phyloP scores from a whole-genome alignment of 2,797 vertebrate genomes.

The Peromyscus eremicus region DNA sequence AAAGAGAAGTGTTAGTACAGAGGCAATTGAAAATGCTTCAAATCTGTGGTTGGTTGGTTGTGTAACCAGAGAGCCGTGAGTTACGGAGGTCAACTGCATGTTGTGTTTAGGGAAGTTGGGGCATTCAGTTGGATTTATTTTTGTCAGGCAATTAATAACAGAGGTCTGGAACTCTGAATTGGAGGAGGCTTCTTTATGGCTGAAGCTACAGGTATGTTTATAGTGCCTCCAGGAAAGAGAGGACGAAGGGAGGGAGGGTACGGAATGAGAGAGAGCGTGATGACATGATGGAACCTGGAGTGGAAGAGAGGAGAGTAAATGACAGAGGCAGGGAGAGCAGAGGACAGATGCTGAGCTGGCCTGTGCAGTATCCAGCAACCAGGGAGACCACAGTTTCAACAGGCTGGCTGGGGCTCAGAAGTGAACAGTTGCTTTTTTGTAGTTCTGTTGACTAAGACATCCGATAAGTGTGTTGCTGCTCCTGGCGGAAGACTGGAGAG shows the following conservation, averaged over 20 bases:
- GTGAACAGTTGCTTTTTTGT: constrained; percentile 27
- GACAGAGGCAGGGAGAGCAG: background rate
- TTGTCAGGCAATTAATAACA: background rate
- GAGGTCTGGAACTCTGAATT: background rate
- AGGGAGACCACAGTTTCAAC: background rate
- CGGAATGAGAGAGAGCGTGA: background rate
- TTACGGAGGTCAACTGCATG: background rate
- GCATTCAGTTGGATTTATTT: background rate
- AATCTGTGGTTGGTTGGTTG: background rate
- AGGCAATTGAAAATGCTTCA: background rate
- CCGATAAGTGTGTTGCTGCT: constrained; percentile 21
- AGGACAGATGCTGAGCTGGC: background rate
- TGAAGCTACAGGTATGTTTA: background rate
- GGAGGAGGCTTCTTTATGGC: background rate
- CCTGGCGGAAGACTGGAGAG: background rate
- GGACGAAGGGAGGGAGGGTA: background rate
- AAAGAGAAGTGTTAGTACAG: too few relatives aligned
- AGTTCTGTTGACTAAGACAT: constrained; percentile 17
- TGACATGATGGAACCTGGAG: background rate
- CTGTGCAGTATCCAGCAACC: accelerated
- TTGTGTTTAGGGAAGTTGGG: background rate
- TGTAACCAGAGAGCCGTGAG: background rate
- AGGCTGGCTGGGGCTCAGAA: background rate
- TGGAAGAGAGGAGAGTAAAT: background rate
- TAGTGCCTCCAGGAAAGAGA: background rate